These are phyloP conservation scores for Alethe diademata DNA, from an alignment of 2,113 vertebrate species.

Conservation along the genomic window DNA sequence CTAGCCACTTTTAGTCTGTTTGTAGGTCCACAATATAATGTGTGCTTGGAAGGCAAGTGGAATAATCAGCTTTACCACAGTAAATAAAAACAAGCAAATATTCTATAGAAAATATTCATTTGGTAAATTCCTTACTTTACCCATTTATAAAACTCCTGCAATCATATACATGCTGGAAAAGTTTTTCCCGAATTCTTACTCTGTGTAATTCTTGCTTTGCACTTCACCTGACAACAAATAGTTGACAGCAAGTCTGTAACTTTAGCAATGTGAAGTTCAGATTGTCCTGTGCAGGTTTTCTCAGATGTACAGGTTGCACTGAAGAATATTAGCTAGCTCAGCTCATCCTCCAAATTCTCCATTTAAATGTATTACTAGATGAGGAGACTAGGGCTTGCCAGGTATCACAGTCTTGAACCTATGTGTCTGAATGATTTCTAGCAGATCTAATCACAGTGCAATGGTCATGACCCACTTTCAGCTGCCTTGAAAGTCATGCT, in stretches of 20 bases:
- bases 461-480: neutral
- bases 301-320: neutral
- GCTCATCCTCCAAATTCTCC: neutral
- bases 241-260: neutral
- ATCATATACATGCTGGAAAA: neutral
- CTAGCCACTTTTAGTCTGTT: neutral
- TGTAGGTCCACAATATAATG: neutral
- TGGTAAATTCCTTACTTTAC: neutral
- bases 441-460: neutral
- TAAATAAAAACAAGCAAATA: neutral
- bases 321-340: neutral
- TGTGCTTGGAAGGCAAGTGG: neutral
- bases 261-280: neutral
- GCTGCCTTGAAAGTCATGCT: neutral
- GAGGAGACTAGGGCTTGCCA: neutral
- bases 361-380: accelerated
- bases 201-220: neutral
- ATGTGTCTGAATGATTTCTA: neutral
- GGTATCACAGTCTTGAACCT: neutral
- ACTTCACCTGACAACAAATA: neutral
- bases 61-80: neutral
- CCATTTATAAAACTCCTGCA: neutral
- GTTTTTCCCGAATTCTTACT: neutral
- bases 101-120: neutral
- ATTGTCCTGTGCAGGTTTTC: neutral